Evolutionary conservation across 2,888 invertebrate genomes (phyloP).

Genomic region (Troides aeacus): DNA sequence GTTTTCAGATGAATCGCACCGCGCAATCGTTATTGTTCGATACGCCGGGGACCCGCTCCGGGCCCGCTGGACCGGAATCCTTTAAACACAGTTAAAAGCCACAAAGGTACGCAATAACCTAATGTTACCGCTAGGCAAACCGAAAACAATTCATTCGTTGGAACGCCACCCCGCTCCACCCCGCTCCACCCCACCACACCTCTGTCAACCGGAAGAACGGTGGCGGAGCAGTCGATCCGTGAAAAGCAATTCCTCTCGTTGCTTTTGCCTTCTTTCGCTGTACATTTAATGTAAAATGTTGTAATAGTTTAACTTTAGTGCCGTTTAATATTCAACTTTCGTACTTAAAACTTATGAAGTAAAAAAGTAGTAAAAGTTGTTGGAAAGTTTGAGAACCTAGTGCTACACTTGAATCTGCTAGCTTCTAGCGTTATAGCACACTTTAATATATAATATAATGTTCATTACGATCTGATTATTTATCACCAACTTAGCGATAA

Average conservation of each 20-base stretch:
- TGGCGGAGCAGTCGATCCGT: constrained; percentile 72
- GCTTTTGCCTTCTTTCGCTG: constrained; percentile 70
- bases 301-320: constrained; percentile 32
- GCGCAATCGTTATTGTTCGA: constrained; percentile 19
- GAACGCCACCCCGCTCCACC: constrained; percentile 37
- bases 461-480: too few species aligned
- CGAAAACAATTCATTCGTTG: constrained; percentile 71
- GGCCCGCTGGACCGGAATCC: constrained; percentile 42
- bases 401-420: too few species aligned
- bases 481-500: too few species aligned
- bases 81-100: constrained; percentile 65
- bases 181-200: background rate
- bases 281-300: constrained; percentile 70
- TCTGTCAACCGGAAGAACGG: constrained; percentile 42
- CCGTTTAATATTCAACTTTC: too few species aligned
- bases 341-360: too few species aligned
- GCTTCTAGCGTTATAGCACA: too few species aligned
- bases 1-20: too few species aligned
- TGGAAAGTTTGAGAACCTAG: too few species aligned
- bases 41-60: constrained; percentile 10
- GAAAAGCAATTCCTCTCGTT: constrained; percentile 74
- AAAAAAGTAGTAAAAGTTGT: too few species aligned
- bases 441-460: too few species aligned
- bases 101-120: constrained; percentile 68
- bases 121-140: constrained; percentile 65